Conservation (phyloP, 1,140 invertebrate species). For the Pseudomyrmex sp. region DNA sequence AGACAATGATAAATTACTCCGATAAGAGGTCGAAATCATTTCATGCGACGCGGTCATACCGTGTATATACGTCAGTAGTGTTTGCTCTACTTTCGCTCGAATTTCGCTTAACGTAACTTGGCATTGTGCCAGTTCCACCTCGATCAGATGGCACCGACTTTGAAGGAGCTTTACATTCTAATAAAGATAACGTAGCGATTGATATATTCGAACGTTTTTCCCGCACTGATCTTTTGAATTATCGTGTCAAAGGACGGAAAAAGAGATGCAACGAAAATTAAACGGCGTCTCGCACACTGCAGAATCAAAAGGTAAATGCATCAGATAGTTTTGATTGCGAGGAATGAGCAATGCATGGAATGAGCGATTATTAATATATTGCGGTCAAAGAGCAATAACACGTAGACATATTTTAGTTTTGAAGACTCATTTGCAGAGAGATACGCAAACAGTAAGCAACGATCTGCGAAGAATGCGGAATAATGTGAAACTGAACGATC, state of each 20-base stretch:
- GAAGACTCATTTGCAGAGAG: not conserved
- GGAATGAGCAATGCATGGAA: constrained; percentile 7
- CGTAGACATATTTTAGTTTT: not conserved
- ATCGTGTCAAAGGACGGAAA: not conserved
- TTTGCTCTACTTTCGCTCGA: constrained; percentile 69
- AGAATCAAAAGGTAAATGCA: constrained; percentile 20
- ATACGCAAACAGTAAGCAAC: not conserved
- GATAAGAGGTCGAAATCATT: constrained; percentile 54
- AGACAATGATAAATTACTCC: constrained; percentile 35
- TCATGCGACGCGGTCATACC: constrained; percentile 22
- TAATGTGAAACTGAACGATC: not conserved
- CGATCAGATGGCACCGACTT: constrained; percentile 18
- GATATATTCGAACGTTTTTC: not conserved
- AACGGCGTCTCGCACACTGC: not conserved
- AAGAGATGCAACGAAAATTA: not conserved
- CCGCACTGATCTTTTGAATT: not conserved
- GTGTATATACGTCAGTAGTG: constrained; percentile 42
- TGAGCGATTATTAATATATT: not conserved
- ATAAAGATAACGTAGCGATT: constrained; percentile 18
- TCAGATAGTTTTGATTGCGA: not conserved
- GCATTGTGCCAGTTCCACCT: constrained; percentile 53
- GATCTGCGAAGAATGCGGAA: not conserved
- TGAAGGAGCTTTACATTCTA: constrained; percentile 8
- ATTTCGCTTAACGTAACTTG: constrained; percentile 68
- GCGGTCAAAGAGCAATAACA: not conserved